Conservation (phyloP, 2,797 vertebrate species). For the Platalea minor region DNA sequence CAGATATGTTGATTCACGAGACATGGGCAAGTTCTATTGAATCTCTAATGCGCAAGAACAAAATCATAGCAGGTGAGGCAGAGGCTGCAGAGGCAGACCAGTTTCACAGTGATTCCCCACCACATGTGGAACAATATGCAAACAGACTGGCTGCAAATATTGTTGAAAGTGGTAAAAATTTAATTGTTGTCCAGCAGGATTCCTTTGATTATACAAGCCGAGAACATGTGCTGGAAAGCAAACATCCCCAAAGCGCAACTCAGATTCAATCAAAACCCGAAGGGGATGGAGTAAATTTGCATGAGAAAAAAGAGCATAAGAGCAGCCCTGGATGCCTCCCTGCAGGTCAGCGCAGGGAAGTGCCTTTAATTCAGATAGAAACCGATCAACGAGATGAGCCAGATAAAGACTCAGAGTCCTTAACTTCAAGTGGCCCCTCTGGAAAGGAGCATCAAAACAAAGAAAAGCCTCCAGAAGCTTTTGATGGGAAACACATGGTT, state of each 20-base stretch:
- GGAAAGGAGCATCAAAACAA: slow-evolving; percentile 42
- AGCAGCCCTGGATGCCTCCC: slow-evolving; percentile 36
- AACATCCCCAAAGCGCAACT: slow-evolving; percentile 50
- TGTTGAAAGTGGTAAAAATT: slow-evolving; percentile 81
- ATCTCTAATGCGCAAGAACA: slow-evolving; percentile 96
- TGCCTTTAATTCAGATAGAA: slow-evolving; percentile 97
- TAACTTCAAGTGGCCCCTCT: background rate
- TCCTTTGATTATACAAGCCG: slow-evolving; percentile 42
- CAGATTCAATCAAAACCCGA: slow-evolving; percentile 67
- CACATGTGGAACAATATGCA: slow-evolving; percentile 81
- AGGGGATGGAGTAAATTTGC: slow-evolving; percentile 59
- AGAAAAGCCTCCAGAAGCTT: slow-evolving; percentile 61
- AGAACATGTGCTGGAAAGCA: slow-evolving; percentile 73
- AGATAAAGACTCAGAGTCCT: slow-evolving; percentile 42
- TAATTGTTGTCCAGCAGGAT: slow-evolving; percentile 79
- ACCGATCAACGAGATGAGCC: slow-evolving; percentile 85
- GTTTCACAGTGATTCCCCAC: slow-evolving; percentile 74
- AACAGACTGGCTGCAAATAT: slow-evolving; percentile 83
- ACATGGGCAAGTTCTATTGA: slow-evolving; percentile 96
- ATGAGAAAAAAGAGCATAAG: slow-evolving; percentile 65
- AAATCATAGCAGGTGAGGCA: slow-evolving; percentile 86
- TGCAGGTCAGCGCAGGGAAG: slow-evolving; percentile 78
- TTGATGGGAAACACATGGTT: slow-evolving; percentile 44
- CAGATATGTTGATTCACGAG: slow-evolving; percentile 93
- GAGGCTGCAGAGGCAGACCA: slow-evolving; percentile 76